These are phyloP conservation scores for Drosophila varians DNA, from an alignment of 1,140 invertebrate genomes.

Conservation along the genomic window DNA sequence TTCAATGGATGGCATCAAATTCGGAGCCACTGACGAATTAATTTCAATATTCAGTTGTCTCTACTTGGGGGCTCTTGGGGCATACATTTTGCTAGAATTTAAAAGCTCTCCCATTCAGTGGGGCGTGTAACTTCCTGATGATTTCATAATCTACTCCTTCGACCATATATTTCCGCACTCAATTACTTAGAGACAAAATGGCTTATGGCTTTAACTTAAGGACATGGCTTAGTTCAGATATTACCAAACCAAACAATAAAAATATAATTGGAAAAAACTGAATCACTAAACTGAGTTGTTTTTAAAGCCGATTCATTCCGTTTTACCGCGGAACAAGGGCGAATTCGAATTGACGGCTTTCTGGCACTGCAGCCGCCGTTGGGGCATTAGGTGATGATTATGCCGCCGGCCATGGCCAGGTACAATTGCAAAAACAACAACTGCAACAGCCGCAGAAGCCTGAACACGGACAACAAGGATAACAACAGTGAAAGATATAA, in stretches of 20 bases:
- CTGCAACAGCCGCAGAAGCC: neutral
- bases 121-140: slow-evolving; percentile 50
- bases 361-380: neutral
- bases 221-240: neutral
- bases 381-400: slow-evolving; percentile 37
- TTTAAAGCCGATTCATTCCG: neutral
- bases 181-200: slow-evolving; percentile 49
- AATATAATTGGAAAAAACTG: neutral
- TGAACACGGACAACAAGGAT: slow-evolving; percentile 33
- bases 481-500: slow-evolving; percentile 34
- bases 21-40: slow-evolving; percentile 12
- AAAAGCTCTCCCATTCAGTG: slow-evolving; percentile 7
- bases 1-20: neutral
- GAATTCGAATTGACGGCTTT: neutral
- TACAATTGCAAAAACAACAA: slow-evolving; percentile 19
- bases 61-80: neutral
- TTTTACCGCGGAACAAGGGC: neutral
- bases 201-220: slow-evolving; percentile 19
- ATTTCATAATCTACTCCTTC: slow-evolving; percentile 24
- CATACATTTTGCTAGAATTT: neutral
- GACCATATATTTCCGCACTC: slow-evolving; percentile 14
- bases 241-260: too few relatives aligned
- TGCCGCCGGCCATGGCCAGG: slow-evolving; percentile 22
- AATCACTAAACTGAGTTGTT: neutral
- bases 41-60: neutral